Percentiles rank a stretch among this genome's conserved stretches.
Conservation (phyloP, 2,113 vertebrate species). For the Tragelaphus strepsiceros region DNA sequence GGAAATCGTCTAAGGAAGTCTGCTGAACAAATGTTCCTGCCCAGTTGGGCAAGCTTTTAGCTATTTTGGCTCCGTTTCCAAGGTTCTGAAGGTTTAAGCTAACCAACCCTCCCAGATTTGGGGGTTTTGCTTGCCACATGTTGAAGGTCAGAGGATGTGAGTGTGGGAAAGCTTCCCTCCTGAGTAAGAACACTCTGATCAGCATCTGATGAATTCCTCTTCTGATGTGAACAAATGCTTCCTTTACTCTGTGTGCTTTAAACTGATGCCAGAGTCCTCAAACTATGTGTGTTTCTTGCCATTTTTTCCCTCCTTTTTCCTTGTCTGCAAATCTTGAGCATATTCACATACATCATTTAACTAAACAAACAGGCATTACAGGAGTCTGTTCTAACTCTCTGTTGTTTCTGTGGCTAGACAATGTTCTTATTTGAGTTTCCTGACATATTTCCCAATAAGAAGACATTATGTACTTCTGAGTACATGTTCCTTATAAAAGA, state of each 20-base stretch:
- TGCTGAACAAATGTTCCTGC: not conserved
- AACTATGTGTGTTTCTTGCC: not conserved
- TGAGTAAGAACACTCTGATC: not conserved
- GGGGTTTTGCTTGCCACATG: not conserved
- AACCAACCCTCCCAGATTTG: not conserved
- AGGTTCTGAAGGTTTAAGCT: not conserved
- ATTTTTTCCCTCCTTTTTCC: not conserved
- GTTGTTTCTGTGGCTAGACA: not conserved
- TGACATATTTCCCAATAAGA: not conserved
- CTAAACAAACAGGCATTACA: not conserved
- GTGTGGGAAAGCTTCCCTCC: not conserved
- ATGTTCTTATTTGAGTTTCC: not conserved
- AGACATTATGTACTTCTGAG: not conserved
- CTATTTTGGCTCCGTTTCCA: not conserved
- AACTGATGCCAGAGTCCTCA: constrained; percentile 21
- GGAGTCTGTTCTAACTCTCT: not conserved
- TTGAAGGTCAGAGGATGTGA: not conserved
- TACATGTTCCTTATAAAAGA: not conserved
- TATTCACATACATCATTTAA: not conserved
- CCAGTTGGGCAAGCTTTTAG: not conserved
- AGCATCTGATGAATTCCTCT: not conserved
- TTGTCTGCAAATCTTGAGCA: not conserved
- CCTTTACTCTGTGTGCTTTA: constrained; percentile 8
- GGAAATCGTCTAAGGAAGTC: not conserved
- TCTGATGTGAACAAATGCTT: constrained; percentile 10